A percentile compares a stretch with the other conserved stretches of the same genome.
Evolutionary conservation across 2,888 invertebrate species (phyloP).

Genomic region (Drymonia ruficornis): DNA sequence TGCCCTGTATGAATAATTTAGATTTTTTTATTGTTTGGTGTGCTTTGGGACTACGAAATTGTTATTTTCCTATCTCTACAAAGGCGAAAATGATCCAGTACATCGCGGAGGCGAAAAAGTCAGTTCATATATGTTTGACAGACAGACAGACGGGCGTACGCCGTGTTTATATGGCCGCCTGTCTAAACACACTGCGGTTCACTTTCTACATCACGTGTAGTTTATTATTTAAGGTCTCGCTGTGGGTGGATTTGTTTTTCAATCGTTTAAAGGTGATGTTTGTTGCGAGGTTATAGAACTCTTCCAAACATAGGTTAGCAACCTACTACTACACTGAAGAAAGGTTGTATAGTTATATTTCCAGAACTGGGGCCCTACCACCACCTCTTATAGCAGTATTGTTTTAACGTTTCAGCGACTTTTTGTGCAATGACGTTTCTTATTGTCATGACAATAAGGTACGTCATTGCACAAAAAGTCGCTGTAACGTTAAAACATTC

Average conservation of each 20-base stretch:
- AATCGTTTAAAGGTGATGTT: not conserved
- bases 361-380: too few relatives aligned
- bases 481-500: too few relatives aligned
- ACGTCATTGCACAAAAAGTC: too few relatives aligned
- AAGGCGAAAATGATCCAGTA: constrained; percentile 17
- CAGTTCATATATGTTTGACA: constrained; percentile 33
- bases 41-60: too few relatives aligned
- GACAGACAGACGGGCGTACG: constrained; percentile 34
- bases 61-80: constrained; percentile 10
- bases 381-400: too few relatives aligned
- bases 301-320: not conserved
- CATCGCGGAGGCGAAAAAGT: constrained; percentile 27
- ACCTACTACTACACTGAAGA: too few relatives aligned
- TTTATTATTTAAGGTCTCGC: constrained; percentile 8
- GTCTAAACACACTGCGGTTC: constrained; percentile 22
- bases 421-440: too few relatives aligned
- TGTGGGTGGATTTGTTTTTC: not conserved
- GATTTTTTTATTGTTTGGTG: too few relatives aligned
- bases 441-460: too few relatives aligned
- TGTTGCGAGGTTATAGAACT: not conserved
- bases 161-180: constrained; percentile 29
- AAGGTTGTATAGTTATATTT: too few relatives aligned
- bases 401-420: too few relatives aligned
- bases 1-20: too few relatives aligned
- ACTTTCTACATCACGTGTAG: constrained; percentile 15